A percentile compares a stretch with the other conserved stretches of the same genome.
Evolutionary conservation across 2,113 vertebrate genomes (phyloP).

Genomic region (Eurystomus gularis): DNA sequence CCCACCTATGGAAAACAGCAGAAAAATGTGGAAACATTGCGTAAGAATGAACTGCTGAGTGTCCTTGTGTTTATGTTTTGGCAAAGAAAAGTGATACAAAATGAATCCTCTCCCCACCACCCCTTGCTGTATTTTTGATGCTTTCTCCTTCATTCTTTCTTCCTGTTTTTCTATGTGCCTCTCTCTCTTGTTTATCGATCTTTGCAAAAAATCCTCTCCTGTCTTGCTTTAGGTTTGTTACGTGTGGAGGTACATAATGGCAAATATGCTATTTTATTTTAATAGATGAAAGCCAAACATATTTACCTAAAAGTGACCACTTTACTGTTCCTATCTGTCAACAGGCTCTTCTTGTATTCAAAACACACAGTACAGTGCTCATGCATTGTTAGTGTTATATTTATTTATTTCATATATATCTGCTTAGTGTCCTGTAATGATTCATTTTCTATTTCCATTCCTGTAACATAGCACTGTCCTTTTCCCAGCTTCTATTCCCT

Average conservation of each 20-base stretch:
- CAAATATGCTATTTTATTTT: not conserved
- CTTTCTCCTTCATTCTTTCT: not conserved
- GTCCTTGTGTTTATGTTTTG: slow-evolving; percentile 61
- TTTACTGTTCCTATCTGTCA: not conserved
- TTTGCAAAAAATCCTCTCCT: not conserved
- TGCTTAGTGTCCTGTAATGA: not conserved
- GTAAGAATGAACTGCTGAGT: slow-evolving; percentile 46
- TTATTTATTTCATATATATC: not conserved
- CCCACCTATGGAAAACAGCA: slow-evolving; percentile 63
- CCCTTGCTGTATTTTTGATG: slow-evolving; percentile 13
- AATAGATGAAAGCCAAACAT: not conserved
- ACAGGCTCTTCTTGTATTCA: not conserved
- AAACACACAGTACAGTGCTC: not conserved
- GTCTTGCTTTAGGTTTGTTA: not conserved
- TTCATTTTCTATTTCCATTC: not conserved
- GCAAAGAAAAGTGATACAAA: slow-evolving; percentile 41
- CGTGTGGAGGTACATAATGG: not conserved
- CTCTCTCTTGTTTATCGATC: not conserved
- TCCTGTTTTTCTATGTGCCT: not conserved
- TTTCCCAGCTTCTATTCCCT: not conserved
- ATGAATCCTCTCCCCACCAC: not conserved
- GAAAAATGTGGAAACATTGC: slow-evolving; percentile 65
- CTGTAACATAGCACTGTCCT: not conserved
- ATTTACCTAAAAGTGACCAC: not conserved
- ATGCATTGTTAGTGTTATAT: not conserved